These are phyloP conservation scores for Shinisaurus crocodilurus DNA, from an alignment of 2,113 vertebrate species.

Conservation along the genomic window DNA sequence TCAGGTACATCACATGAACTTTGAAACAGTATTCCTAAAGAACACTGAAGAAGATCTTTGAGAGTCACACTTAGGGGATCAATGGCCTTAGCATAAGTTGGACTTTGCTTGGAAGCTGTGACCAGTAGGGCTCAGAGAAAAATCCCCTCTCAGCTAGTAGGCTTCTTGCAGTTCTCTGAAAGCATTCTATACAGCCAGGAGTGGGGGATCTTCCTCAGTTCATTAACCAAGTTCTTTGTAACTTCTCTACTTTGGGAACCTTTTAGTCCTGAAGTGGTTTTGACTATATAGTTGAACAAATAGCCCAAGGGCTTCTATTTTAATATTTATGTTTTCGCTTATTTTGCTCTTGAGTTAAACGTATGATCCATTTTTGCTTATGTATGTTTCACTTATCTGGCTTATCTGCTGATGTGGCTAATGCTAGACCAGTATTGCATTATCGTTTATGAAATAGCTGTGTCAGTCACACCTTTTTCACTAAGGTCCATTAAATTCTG, in stretches of 20 bases:
- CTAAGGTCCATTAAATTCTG: not conserved
- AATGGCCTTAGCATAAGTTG: not conserved
- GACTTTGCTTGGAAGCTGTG: not conserved
- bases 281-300: not conserved
- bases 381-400: not conserved
- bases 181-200: not conserved
- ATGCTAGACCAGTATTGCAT: not conserved
- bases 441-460: not conserved
- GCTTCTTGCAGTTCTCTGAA: conserved; percentile 21
- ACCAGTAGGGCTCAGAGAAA: not conserved
- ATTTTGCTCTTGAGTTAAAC: not conserved
- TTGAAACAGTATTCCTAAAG: not conserved
- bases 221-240: not conserved
- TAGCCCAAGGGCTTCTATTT: not conserved
- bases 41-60: not conserved
- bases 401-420: not conserved
- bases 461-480: not conserved
- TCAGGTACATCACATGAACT: not conserved
- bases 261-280: not conserved
- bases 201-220: not conserved
- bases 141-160: not conserved
- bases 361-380: not conserved
- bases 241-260: not conserved
- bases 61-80: not conserved
- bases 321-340: not conserved